These are phyloP conservation scores for Lycia hirtaria DNA, from an alignment of 2,888 invertebrate species.

Conservation along the genomic window DNA sequence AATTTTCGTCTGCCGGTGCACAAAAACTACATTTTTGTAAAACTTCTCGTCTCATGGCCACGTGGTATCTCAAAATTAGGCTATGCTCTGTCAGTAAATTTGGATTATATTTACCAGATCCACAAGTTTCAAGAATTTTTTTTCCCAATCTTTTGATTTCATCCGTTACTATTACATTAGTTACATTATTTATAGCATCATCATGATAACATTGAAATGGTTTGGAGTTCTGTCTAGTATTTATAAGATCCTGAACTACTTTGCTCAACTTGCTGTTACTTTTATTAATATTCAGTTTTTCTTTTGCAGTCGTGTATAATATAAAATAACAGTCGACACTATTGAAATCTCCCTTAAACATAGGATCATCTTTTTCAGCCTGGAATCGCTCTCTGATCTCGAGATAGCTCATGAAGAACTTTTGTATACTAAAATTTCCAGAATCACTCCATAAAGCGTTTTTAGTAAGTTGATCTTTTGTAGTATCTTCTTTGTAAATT, in stretches of 20 bases:
- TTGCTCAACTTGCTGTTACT: constrained; percentile 25
- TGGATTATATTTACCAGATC: neutral
- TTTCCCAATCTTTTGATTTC: constrained; percentile 39
- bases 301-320: constrained; percentile 52
- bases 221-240: constrained; percentile 18
- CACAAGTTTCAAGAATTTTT: neutral
- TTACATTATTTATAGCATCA: constrained; percentile 42
- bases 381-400: constrained; percentile 48
- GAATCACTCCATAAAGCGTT: constrained; percentile 38
- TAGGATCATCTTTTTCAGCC: constrained; percentile 39
- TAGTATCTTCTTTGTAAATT: constrained; percentile 50
- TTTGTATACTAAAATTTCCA: constrained; percentile 47
- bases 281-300: constrained; percentile 42
- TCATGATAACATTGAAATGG: constrained; percentile 48
- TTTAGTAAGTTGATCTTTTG: constrained; percentile 46
- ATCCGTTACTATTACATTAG: constrained; percentile 42
- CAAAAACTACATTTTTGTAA: constrained; percentile 39
- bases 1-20: constrained; percentile 19
- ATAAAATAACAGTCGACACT: constrained; percentile 48
- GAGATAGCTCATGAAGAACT: constrained; percentile 53
- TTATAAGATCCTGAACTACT: constrained; percentile 41
- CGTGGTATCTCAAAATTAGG: constrained; percentile 51
- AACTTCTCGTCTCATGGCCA: constrained; percentile 48
- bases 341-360: constrained; percentile 47
- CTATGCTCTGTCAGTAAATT: constrained; percentile 47